A percentile compares a stretch with the other conserved stretches of the same genome.
phyloP scores from a whole-genome alignment of 2,113 vertebrate species.

The Platysteira castanea region DNA sequence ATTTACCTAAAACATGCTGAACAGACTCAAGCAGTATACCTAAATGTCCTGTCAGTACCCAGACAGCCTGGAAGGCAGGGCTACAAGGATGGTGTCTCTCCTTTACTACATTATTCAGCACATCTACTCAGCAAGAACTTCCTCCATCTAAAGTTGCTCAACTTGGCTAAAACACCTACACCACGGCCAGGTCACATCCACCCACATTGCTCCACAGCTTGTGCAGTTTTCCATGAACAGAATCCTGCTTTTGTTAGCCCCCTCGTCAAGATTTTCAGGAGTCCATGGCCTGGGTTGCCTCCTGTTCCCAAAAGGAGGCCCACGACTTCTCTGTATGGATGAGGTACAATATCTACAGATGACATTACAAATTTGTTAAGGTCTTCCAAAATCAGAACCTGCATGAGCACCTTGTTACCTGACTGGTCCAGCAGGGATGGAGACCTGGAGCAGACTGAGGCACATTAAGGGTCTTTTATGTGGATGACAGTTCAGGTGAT shows the following conservation, averaged over 20 bases:
- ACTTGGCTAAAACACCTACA: neutral
- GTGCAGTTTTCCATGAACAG: neutral
- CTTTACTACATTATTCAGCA: neutral
- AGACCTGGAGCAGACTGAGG: neutral
- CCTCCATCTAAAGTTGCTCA: neutral
- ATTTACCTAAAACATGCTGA: neutral
- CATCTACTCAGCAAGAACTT: neutral
- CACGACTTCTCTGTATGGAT: neutral
- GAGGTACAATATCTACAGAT: neutral
- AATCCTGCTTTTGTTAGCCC: neutral
- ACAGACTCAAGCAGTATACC: neutral
- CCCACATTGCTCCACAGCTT: neutral
- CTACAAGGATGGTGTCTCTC: neutral
- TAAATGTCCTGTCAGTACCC: neutral
- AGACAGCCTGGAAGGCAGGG: neutral
- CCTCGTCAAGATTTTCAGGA: neutral
- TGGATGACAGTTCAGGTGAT: neutral
- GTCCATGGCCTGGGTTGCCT: neutral
- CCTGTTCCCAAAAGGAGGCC: neutral
- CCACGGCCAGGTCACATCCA: neutral
- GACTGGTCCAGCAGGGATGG: neutral
- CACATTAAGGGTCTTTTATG: neutral
- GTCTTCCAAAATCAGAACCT: neutral
- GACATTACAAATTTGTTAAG: neutral
- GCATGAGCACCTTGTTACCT: neutral